These are phyloP conservation scores for Drosophila nigricruria DNA, from an alignment of 2,888 invertebrate species.

Conservation along the genomic window DNA sequence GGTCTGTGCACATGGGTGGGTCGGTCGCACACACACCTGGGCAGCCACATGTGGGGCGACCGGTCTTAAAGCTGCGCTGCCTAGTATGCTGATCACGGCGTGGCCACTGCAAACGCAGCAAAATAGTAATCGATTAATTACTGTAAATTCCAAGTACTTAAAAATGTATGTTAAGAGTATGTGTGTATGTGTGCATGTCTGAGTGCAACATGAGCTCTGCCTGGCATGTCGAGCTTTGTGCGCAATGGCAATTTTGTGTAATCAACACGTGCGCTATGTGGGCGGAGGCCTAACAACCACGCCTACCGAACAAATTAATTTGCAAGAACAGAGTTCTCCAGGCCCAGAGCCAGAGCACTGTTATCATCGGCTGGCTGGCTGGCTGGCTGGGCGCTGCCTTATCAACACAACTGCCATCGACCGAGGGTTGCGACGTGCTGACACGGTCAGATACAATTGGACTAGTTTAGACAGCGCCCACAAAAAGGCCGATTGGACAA, in stretches of 20 bases:
- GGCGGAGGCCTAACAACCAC: conserved; percentile 80
- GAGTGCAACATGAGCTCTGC: conserved; percentile 3
- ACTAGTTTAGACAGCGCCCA: conserved; percentile 72
- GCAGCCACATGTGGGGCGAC: conserved; percentile 64
- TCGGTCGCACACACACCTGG: conserved; percentile 68
- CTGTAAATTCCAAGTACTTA: conserved; percentile 3
- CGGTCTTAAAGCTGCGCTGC: conserved; percentile 18
- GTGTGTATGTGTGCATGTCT: not conserved
- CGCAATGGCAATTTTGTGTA: conserved; percentile 64
- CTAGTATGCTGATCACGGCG: conserved; percentile 48
- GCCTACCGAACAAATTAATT: conserved; percentile 77
- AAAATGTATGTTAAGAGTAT: conserved; percentile 7
- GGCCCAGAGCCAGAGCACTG: conserved; percentile 39
- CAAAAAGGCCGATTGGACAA: conserved; percentile 79
- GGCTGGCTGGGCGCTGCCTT: conserved; percentile 42
- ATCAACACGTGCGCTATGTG: conserved; percentile 68
- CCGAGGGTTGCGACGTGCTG: conserved; percentile 58
- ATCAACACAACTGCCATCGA: conserved; percentile 58
- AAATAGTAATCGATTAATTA: conserved; percentile 23
- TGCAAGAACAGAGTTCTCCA: conserved; percentile 65
- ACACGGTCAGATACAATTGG: conserved; percentile 73
- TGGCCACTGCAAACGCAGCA: conserved; percentile 22
- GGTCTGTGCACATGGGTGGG: conserved; percentile 66
- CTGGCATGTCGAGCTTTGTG: conserved; percentile 39
- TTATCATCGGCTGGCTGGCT: conserved; percentile 65